Percentiles rank a stretch among this genome's conserved stretches.
These are phyloP conservation scores for Eupelmus urozonus DNA, from an alignment of 2,888 invertebrate species.

Conservation along the genomic window DNA sequence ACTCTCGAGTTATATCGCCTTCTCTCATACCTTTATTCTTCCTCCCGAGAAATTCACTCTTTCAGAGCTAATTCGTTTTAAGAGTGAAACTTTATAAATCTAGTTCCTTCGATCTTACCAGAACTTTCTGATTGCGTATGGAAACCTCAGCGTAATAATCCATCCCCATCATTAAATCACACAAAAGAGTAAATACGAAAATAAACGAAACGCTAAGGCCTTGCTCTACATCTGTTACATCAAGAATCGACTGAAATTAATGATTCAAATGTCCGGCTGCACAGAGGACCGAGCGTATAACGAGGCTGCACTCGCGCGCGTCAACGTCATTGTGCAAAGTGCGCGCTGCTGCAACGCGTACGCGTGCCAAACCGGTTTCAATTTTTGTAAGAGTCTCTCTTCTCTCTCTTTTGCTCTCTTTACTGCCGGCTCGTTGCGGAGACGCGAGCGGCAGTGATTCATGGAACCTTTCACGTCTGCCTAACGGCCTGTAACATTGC, in stretches of 20 bases:
- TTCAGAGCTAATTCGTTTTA: slow-evolving; percentile 36
- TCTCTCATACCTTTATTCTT: neutral
- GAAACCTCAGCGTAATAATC: no score
- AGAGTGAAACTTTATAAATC: neutral
- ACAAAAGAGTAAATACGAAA: no score
- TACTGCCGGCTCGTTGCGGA: slow-evolving; percentile 56
- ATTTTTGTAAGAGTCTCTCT: slow-evolving; percentile 53
- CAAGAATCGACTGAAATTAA: no score
- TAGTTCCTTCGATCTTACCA: no score
- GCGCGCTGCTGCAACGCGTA: slow-evolving; percentile 14
- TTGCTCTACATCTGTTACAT: no score
- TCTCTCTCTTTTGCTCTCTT: slow-evolving; percentile 5
- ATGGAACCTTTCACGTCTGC: slow-evolving; percentile 70
- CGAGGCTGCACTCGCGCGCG: no score
- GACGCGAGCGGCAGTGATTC: slow-evolving; percentile 68
- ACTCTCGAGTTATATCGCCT: slow-evolving; percentile 30
- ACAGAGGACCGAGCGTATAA: no score
- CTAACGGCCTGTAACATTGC: slow-evolving; percentile 75
- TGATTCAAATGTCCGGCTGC: no score
- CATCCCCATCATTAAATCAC: no score
- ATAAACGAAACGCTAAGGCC: no score
- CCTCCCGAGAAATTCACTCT: slow-evolving; percentile 34
- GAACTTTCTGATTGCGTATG: no score
- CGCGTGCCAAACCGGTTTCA: slow-evolving; percentile 69
- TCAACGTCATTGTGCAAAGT: slow-evolving; percentile 39